phyloP scores from a whole-genome alignment of 1,140 invertebrate genomes.

The Drosophila sproati region DNA sequence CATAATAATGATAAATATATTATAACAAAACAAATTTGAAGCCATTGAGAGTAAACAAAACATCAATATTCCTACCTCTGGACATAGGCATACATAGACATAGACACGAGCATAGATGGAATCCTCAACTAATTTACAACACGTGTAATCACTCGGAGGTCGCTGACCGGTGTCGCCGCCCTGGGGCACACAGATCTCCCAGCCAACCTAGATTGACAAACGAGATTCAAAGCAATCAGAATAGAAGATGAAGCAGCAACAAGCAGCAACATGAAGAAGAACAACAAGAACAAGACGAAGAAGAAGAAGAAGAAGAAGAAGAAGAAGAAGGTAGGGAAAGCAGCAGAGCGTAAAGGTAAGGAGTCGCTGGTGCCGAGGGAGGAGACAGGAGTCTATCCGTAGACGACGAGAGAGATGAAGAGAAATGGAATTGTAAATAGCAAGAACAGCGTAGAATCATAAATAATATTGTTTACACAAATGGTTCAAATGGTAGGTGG shows the following conservation, averaged over 20 bases:
- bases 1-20: not conserved
- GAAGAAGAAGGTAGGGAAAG: slow-evolving; percentile 39
- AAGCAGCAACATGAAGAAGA: slow-evolving; percentile 2
- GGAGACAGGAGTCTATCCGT: slow-evolving; percentile 24
- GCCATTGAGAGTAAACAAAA: slow-evolving; percentile 55
- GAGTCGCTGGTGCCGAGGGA: slow-evolving; percentile 48
- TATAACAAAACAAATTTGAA: slow-evolving; percentile 27
- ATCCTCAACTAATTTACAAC: slow-evolving; percentile 81
- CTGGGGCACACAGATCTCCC: slow-evolving; percentile 67
- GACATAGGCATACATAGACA: not conserved
- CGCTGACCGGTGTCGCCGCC: slow-evolving; percentile 67
- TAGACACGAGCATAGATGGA: slow-evolving; percentile 22
- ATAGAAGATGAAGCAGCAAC: not conserved
- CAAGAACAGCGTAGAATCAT: slow-evolving; percentile 52
- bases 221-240: slow-evolving; percentile 75
- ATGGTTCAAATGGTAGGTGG: slow-evolving; percentile 65
- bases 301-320: slow-evolving; percentile 18
- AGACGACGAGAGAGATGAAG: slow-evolving; percentile 20
- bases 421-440: slow-evolving; percentile 63
- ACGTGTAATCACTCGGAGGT: slow-evolving; percentile 74
- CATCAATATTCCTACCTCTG: slow-evolving; percentile 61
- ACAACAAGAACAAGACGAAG: slow-evolving; percentile 32
- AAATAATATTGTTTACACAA: slow-evolving; percentile 82
- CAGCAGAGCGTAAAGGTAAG: slow-evolving; percentile 73
- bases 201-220: slow-evolving; percentile 77